Base-by-base conservation (phyloP, 2,888 invertebrate genomes). In the Hypena proboscidalis region DNA sequence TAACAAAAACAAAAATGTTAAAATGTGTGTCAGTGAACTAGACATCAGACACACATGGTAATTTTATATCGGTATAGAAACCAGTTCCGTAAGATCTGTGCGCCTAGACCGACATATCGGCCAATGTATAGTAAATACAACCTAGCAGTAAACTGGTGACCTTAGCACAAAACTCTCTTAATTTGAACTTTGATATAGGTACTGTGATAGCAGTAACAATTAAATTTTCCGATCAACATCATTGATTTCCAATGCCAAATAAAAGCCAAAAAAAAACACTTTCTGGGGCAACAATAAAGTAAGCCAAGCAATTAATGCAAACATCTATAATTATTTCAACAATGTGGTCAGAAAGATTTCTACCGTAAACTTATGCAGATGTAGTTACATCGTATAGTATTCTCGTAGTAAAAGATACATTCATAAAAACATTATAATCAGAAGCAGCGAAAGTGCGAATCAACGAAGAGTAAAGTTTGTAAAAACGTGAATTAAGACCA, bases 21-120 rank as follows among this genome's bases (percentile, higher is more conserved):
- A 47, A 55, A 62, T 57, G 63, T 77, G 65, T 78, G 77, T 70
- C 77, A 74, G 65, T 70, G 69, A 77, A 78, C 72, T 76, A 77
- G 68, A 71, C 67, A 70, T 68, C 58, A 62, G 54, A 56, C 67
- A 60, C 68, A 62, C 68, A 71, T 67, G 68, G 64, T 69, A 65
- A 70, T 70, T 53, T 58, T 55, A 55, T 48, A 49, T 52, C 48
- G 46, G 57, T 49, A 50, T 50, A 47, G 30, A 73, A 76, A 76
- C 77, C 71, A 67, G 77, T 77, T 76, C 37, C 50, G 31, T 49
- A 52, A 34, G 59, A 52, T 42, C 35, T 39, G 29, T 40, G 44
- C 51, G 56, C 50, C 34, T 51, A 53, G 37, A 34, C 34, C 13
- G 30, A 47, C 47, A 60, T 51, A 56, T 45, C 34, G 31, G 31